Evolutionary conservation across 1,140 invertebrate species (phyloP).

Genomic region (Notospermus geniculatus): DNA sequence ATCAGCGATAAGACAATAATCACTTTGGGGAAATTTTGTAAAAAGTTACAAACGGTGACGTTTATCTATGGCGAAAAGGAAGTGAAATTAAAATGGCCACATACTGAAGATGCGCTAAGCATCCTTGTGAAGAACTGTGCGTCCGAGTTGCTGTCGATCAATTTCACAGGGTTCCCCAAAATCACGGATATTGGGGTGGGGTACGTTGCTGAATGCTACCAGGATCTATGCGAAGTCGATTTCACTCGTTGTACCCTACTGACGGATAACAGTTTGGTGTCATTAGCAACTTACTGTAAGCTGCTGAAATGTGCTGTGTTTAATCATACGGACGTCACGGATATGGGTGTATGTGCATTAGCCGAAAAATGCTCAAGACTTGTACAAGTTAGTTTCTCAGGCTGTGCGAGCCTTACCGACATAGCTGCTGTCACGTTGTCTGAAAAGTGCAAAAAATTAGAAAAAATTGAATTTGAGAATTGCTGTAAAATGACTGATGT

Average conservation of each 20-base stretch:
- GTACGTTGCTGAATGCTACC: constrained; percentile 4
- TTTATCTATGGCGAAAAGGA: background rate
- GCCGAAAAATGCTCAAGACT: constrained; percentile 6
- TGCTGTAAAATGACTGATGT: background rate
- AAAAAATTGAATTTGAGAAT: background rate
- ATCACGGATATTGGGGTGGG: constrained; percentile 2
- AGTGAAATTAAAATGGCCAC: background rate
- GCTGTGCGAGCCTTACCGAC: background rate
- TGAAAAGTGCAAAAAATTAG: background rate
- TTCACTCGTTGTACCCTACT: background rate
- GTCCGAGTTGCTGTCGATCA: background rate
- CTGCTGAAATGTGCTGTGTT: background rate
- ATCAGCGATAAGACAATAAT: background rate
- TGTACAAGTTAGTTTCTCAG: background rate
- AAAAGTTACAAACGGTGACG: background rate
- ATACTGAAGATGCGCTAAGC: background rate
- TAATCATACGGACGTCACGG: background rate
- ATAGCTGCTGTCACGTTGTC: background rate
- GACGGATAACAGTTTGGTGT: constrained; percentile 3
- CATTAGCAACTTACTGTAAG: background rate
- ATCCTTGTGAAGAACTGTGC: background rate
- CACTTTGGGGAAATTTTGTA: background rate
- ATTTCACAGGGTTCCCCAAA: background rate
- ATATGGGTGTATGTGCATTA: constrained; percentile 1
- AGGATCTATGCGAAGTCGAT: constrained; percentile 2